Percentiles rank a stretch among this genome's conserved stretches.
These are phyloP conservation scores for Tiaroga cobitis DNA, from an alignment of 2,797 vertebrate genomes.

Conservation along the genomic window DNA sequence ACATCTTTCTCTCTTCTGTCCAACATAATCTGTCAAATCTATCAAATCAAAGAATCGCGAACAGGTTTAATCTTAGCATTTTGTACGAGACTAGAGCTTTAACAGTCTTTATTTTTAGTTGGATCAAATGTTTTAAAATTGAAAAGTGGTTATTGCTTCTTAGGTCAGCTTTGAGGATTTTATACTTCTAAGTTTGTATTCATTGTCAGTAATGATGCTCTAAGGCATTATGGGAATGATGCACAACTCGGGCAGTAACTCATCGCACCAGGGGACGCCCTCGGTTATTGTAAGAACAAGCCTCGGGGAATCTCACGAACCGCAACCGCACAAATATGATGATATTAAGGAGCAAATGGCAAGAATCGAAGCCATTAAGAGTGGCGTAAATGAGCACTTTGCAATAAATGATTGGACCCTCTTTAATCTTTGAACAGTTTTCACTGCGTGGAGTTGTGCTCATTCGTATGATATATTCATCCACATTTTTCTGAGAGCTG, in stretches of 20 bases:
- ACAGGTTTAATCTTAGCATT: background rate
- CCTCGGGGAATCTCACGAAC: conserved; percentile 5
- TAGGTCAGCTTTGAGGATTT: background rate
- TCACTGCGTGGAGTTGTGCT: conserved; percentile 24
- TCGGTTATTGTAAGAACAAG: conserved; percentile 42
- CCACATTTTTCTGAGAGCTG: conserved; percentile 25
- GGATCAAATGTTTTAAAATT: background rate
- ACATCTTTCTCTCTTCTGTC: background rate
- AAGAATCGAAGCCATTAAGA: conserved; percentile 44
- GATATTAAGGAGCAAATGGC: conserved; percentile 46
- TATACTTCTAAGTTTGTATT: background rate
- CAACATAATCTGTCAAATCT: background rate
- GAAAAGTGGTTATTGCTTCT: background rate
- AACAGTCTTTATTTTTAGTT: background rate
- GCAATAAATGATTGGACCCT: conserved; percentile 46
- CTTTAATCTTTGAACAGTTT: conserved; percentile 45
- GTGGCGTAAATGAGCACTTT: conserved; percentile 45
- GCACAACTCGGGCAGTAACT: background rate
- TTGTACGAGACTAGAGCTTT: background rate
- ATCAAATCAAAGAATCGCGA: background rate
- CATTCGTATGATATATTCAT: conserved; percentile 51
- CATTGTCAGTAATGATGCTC: conserved; percentile 33
- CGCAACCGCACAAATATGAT: conserved; percentile 41
- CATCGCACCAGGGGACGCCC: conserved; percentile 10
- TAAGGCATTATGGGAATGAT: conserved; percentile 34